phyloP scores from a whole-genome alignment of 2,888 invertebrate species.

The Apamea sordens region DNA sequence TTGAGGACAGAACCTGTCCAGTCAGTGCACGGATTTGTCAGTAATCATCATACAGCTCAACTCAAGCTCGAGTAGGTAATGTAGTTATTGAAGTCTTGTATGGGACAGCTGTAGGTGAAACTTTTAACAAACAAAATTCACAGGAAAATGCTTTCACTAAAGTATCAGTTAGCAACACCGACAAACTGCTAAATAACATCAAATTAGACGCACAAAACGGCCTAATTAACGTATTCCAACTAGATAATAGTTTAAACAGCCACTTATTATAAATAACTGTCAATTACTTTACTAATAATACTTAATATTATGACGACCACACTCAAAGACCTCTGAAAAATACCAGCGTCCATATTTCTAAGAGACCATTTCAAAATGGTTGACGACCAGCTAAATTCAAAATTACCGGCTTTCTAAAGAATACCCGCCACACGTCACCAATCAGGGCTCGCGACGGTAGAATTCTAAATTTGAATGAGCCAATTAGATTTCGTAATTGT shows the following conservation, averaged over 20 bases:
- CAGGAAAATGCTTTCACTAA: slow-evolving; percentile 21
- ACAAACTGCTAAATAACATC: slow-evolving; percentile 43
- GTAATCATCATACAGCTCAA: no score
- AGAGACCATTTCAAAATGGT: slow-evolving; percentile 17
- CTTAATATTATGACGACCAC: slow-evolving; percentile 48
- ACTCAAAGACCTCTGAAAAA: neutral
- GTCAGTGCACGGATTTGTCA: no score
- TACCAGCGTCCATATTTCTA: neutral
- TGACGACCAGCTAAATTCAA: slow-evolving; percentile 29
- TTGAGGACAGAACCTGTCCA: no score
- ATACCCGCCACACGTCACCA: slow-evolving; percentile 74
- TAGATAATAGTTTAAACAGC: slow-evolving; percentile 62
- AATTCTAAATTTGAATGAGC: slow-evolving; percentile 79
- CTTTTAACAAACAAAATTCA: neutral
- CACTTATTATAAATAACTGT: slow-evolving; percentile 65
- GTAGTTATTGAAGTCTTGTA: neutral
- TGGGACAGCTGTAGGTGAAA: neutral
- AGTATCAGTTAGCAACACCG: neutral
- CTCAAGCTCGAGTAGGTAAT: neutral
- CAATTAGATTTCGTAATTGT: slow-evolving; percentile 78
- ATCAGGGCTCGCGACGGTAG: slow-evolving; percentile 67
- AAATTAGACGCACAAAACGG: slow-evolving; percentile 58
- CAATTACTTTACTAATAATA: slow-evolving; percentile 60
- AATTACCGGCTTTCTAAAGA: slow-evolving; percentile 66
- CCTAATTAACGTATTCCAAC: slow-evolving; percentile 53